These are phyloP conservation scores for Pandemis corylana DNA, from an alignment of 2,888 invertebrate genomes.

Conservation along the genomic window DNA sequence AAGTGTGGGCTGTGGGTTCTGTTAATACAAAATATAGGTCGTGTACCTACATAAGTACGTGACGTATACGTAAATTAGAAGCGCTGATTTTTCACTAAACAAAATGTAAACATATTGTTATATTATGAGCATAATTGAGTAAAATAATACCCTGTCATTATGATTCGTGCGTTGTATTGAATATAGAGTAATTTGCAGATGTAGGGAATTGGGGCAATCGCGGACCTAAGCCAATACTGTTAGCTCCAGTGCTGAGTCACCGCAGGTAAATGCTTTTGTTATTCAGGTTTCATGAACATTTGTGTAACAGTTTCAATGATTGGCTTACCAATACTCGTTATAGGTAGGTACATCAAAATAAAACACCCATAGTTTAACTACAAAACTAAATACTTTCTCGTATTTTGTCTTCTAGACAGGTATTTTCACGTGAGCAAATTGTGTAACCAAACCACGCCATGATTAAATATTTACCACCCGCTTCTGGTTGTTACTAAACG, in stretches of 20 bases:
- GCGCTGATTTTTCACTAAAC: constrained; percentile 1
- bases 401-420: constrained; percentile 15
- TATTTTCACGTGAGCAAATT: constrained; percentile 26
- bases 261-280: constrained; percentile 65
- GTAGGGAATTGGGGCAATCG: constrained; percentile 76
- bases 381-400: constrained; percentile 12
- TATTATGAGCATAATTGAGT: constrained; percentile 12
- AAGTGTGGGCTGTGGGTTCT: constrained; percentile 58
- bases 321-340: constrained; percentile 32
- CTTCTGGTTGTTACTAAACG: constrained; percentile 7
- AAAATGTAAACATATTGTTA: background rate
- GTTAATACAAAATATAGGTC: constrained; percentile 51
- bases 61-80: background rate
- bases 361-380: background rate
- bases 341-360: no score
- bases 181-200: constrained; percentile 72
- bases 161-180: constrained; percentile 64
- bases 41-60: constrained; percentile 6
- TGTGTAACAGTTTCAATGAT: constrained; percentile 55
- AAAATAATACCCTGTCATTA: constrained; percentile 52
- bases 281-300: constrained; percentile 65
- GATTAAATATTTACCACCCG: constrained; percentile 24
- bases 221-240: constrained; percentile 70
- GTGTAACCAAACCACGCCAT: constrained; percentile 13
- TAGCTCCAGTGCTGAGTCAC: constrained; percentile 70